phyloP scores from a whole-genome alignment of 53 echinoderm and acorn worm genomes.

The Temnopleurus reevesii region DNA sequence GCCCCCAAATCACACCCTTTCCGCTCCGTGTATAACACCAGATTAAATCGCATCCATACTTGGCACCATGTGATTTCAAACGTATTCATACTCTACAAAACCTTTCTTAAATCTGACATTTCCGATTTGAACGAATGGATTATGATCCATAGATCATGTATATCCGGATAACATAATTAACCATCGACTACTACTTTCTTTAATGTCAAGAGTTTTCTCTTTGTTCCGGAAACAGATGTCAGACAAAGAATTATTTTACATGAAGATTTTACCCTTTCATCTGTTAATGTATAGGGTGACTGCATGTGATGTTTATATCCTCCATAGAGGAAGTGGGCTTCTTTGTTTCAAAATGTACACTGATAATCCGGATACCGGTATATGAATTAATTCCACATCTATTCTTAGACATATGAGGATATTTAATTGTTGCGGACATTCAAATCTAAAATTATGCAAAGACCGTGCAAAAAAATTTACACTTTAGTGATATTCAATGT shows the following conservation, averaged over 20 bases:
- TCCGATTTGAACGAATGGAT: background rate
- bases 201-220: background rate
- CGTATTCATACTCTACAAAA: background rate
- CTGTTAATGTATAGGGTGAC: too few relatives aligned
- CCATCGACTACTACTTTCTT: constrained; percentile 4
- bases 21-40: background rate
- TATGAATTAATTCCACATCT: too few relatives aligned
- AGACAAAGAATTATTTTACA: background rate
- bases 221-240: background rate
- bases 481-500: too few relatives aligned
- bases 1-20: background rate
- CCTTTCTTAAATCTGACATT: constrained; percentile 15
- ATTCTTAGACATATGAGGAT: too few relatives aligned
- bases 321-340: too few relatives aligned
- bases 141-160: background rate
- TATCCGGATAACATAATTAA: constrained; percentile 6
- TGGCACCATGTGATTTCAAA: background rate
- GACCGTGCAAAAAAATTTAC: too few relatives aligned
- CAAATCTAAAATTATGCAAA: too few relatives aligned
- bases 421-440: too few relatives aligned
- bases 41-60: background rate
- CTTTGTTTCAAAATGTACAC: too few relatives aligned
- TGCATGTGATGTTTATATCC: too few relatives aligned
- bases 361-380: too few relatives aligned
- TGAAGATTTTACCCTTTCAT: background rate